Percentiles rank a stretch among this genome's conserved stretches.
Conservation (phyloP, 2,797 vertebrate genomes). For the Tinamus major region DNA sequence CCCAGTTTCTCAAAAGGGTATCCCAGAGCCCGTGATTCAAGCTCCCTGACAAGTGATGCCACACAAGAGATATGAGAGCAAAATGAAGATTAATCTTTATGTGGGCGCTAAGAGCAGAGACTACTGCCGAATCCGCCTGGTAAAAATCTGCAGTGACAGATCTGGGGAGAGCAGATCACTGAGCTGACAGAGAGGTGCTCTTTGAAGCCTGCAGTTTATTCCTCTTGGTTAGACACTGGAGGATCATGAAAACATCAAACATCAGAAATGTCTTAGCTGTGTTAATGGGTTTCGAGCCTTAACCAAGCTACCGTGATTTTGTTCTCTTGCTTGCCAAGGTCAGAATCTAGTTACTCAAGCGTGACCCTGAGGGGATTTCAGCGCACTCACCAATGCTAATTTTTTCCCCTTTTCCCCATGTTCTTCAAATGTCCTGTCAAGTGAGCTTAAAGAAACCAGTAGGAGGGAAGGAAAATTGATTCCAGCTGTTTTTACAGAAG, state of each 20-base stretch:
- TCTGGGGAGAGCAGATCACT: not conserved
- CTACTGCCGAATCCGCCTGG: not conserved
- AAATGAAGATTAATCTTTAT: not conserved
- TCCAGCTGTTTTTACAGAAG: not conserved
- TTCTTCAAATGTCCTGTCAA: not conserved
- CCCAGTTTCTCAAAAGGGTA: not conserved
- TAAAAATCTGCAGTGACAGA: not conserved
- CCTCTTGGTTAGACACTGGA: conserved; percentile 9
- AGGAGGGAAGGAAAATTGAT: not conserved
- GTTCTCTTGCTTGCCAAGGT: conserved; percentile 7
- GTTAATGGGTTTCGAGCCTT: not conserved
- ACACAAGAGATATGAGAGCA: not conserved
- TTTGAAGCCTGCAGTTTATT: conserved; percentile 23
- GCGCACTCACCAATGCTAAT: not conserved
- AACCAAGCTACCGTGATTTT: conserved; percentile 12
- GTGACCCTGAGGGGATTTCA: not conserved
- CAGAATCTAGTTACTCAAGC: not conserved
- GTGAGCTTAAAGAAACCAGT: not conserved
- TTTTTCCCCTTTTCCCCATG: not conserved
- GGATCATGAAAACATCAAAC: conserved; percentile 11
- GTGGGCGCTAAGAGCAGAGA: not conserved
- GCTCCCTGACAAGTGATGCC: not conserved
- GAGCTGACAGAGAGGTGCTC: not conserved
- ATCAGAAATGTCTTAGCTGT: not conserved
- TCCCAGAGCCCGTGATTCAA: not conserved